phyloP scores from a whole-genome alignment of 2,113 vertebrate genomes.

The Lichenostomus cassidix region DNA sequence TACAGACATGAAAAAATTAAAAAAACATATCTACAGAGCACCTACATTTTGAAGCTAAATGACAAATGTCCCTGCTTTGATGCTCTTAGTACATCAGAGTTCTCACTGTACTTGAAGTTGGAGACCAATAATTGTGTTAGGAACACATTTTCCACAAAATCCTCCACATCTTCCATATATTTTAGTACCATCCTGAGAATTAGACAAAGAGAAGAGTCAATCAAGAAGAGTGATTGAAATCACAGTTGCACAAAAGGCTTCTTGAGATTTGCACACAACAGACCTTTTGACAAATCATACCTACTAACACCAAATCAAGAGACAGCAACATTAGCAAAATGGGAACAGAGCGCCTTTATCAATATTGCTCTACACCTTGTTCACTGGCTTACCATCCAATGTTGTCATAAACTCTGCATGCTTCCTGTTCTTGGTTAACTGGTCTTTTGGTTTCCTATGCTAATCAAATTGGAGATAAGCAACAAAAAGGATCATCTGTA shows the following conservation, averaged over 20 bases:
- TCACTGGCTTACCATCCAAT: not conserved
- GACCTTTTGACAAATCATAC: not conserved
- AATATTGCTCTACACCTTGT: accelerated
- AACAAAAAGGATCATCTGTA: not conserved
- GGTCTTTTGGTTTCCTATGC: not conserved
- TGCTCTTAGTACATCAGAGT: not conserved
- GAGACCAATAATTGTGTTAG: slow-evolving; percentile 82
- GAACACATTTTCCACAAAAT: slow-evolving; percentile 95
- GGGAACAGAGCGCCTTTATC: not conserved
- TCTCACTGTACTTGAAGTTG: slow-evolving; percentile 83
- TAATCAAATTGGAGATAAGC: not conserved
- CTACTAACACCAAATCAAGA: not conserved
- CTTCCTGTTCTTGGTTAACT: not conserved
- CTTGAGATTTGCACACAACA: not conserved
- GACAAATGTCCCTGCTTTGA: not conserved
- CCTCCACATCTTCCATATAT: slow-evolving; percentile 95
- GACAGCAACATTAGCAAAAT: not conserved
- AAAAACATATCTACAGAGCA: slow-evolving; percentile 30
- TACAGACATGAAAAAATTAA: not conserved
- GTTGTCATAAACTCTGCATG: not conserved
- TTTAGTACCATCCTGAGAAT: slow-evolving; percentile 88
- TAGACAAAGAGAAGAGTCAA: not conserved
- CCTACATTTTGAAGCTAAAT: not conserved
- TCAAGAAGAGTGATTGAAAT: not conserved
- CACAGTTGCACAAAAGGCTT: not conserved